Base-by-base conservation (phyloP, 2,888 invertebrate species). In the Lacanobia wlatinum region DNA sequence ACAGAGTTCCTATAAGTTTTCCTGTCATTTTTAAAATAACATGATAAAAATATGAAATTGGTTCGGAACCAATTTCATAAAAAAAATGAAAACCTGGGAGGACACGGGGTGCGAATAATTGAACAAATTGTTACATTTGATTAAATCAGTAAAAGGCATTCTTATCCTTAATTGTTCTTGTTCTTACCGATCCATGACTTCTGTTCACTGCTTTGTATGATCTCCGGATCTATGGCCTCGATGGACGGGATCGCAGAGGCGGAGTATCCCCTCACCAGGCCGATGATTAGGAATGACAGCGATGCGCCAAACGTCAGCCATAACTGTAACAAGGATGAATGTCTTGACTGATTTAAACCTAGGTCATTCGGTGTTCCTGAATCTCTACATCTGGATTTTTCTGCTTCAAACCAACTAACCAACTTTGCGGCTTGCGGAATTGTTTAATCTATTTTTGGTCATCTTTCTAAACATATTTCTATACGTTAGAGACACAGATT, bases 241-340 rank as follows among this genome's bases (percentile, higher is more conserved):
- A 97, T 96, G 14, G 97, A 97, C 1, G 96, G 96, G 28, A 97
- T 92, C 1, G 96, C 97, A 6, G 97, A 96, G 0, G 97, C 96
- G 0, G 97, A 96, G 90, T 96, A 97, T 1, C 97, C 97, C 84
- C 97, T 89, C 64, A 97, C 96, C 73, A 97, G 90, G 0, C 97
- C 97, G 74, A 97, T 97, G 84, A 96, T 96, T 53, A 97, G 92
- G 88, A 97, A 97, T 16, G 97, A 96, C 83, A 97, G 87, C 3
- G 97, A 97, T 1, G 97, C 97, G 5, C 96, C 96, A 67, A 97
- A 88, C 12, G 97, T 96, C 85, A 97, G 93, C 92, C 96, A 94
- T 90, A 96, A 89, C 97, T 97, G 93, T 56, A 90, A 91, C 72
- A 78, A 86, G 74, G 56, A 74, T 73, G 34, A 73, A 73, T 60